These are phyloP conservation scores for Cyclura pinguis DNA, from an alignment of 2,797 vertebrate genomes.

Conservation along the genomic window DNA sequence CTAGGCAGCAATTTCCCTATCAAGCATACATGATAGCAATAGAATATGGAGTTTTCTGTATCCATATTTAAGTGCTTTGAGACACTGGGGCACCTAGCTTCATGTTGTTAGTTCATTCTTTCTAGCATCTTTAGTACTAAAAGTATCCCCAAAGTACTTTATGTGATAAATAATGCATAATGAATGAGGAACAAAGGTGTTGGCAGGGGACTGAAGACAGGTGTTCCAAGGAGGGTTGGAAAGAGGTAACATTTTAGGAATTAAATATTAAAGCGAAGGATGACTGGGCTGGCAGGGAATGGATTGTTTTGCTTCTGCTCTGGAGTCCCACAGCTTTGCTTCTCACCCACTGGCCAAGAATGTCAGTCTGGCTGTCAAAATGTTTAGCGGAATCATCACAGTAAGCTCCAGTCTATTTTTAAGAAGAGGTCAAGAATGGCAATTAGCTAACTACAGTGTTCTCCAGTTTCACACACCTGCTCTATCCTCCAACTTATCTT, in stretches of 20 bases:
- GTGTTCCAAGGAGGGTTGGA: slow-evolving; percentile 68
- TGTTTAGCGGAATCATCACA: slow-evolving; percentile 45
- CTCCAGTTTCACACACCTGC: slow-evolving; percentile 61
- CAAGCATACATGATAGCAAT: background rate
- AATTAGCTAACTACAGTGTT: slow-evolving; percentile 61
- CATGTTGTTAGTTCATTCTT: slow-evolving; percentile 46
- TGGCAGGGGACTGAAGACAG: slow-evolving; percentile 59
- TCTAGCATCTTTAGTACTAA: slow-evolving; percentile 61
- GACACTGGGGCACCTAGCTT: slow-evolving; percentile 33
- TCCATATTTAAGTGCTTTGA: slow-evolving; percentile 39
- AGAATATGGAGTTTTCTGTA: background rate
- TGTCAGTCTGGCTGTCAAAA: slow-evolving; percentile 48
- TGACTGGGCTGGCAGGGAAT: slow-evolving; percentile 32
- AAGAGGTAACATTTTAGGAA: slow-evolving; percentile 65
- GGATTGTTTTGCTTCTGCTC: slow-evolving; percentile 54
- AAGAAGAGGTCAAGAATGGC: slow-evolving; percentile 59
- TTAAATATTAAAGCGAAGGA: slow-evolving; percentile 68
- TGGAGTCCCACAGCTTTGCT: slow-evolving; percentile 50
- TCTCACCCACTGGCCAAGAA: slow-evolving; percentile 43
- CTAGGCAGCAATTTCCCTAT: background rate
- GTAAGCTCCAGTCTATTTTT: slow-evolving; percentile 67
- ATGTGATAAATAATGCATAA: slow-evolving; percentile 72
- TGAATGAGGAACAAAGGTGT: slow-evolving; percentile 52
- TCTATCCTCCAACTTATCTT: slow-evolving; percentile 69
- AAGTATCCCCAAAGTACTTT: slow-evolving; percentile 62